Base-by-base conservation (phyloP, 2,113 vertebrate genomes). In the Syngnathoides biaculeatus region DNA sequence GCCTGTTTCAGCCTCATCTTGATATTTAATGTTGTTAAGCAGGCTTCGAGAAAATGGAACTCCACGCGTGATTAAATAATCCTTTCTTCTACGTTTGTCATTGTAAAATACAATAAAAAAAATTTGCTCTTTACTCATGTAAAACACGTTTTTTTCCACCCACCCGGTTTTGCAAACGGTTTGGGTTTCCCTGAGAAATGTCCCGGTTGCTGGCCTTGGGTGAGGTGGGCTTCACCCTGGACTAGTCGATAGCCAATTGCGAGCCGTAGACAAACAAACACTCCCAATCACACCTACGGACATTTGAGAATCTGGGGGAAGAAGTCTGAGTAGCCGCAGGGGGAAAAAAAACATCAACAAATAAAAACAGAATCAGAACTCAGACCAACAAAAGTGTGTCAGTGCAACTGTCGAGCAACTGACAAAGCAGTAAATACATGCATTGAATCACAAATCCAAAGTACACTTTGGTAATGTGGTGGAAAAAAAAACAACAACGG, bases 61-160 rank as follows among this genome's bases (percentile, higher is more conserved):
- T 89, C 58, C 73, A 85, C 84, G 81, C 64, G 77, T 86, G 80
- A 84, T 87, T 84, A 61, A 73, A 81, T 89, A 92, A 91, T 87
- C 62, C 27, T 53, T 75, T 35, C 67, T 69, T 83, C 57, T 90
- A 72, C 82, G 69, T 86, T 57, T 87, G 76, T 84, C 70, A 60
- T 73, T 89, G 81, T 87, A 84, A 89, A 88, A 77, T 81, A 81
- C 79, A 92, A 92, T 92, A 92, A 93, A 92, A 93, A 92, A 22
- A 40, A 57, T 43, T 67, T 80, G 70, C 57, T 75, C 77, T 73
- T 26, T 42, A 42, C 22, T 43, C 14, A 12, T 62, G 39, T 42
- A 24, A 42, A 62, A 43, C 8, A 7, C 43, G 20, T 62, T 22
- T 43, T 1, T 62, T 43, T n/a, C n/a, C n/a, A n/a, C n/a, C n/a